A percentile compares a stretch with the other conserved stretches of the same genome.
phyloP scores from a whole-genome alignment of 2,797 vertebrate genomes.

The Enteromius argenteus region DNA sequence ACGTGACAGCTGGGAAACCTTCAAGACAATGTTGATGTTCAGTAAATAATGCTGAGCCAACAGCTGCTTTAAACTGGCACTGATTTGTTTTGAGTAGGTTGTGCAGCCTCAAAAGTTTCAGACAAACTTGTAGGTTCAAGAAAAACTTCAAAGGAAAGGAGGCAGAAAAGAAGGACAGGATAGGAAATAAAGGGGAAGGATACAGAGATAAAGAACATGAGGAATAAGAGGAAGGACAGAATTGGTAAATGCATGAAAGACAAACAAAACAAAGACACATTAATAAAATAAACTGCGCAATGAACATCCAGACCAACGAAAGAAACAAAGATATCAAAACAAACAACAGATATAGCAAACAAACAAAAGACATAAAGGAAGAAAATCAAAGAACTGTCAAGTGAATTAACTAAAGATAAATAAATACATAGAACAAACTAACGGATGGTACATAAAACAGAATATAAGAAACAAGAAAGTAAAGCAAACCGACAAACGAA shows the following conservation, averaged over 20 bases:
- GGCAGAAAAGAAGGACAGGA: not conserved
- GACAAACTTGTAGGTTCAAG: not conserved
- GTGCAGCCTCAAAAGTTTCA: not conserved
- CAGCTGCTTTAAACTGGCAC: slow-evolving; percentile 5
- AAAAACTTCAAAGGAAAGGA: not conserved
- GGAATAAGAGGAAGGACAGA: not conserved
- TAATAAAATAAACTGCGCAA: not conserved
- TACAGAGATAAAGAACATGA: not conserved
- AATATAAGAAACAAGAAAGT: not conserved
- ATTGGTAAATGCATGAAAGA: not conserved
- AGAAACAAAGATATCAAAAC: not conserved
- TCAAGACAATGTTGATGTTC: not conserved
- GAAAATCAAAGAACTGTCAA: not conserved
- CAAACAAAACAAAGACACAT: not conserved
- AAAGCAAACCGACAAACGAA: not conserved
- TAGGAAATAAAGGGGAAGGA: not conserved
- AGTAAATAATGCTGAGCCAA: slow-evolving; percentile 15
- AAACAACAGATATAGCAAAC: not conserved
- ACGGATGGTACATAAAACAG: not conserved
- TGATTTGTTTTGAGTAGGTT: not conserved
- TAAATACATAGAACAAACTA: not conserved
- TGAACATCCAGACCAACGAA: not conserved
- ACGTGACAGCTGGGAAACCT: not conserved
- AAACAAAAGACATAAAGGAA: not conserved
- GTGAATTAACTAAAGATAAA: not conserved